Base-by-base conservation (phyloP, 2,888 invertebrate genomes). In the Erebia epiphron region DNA sequence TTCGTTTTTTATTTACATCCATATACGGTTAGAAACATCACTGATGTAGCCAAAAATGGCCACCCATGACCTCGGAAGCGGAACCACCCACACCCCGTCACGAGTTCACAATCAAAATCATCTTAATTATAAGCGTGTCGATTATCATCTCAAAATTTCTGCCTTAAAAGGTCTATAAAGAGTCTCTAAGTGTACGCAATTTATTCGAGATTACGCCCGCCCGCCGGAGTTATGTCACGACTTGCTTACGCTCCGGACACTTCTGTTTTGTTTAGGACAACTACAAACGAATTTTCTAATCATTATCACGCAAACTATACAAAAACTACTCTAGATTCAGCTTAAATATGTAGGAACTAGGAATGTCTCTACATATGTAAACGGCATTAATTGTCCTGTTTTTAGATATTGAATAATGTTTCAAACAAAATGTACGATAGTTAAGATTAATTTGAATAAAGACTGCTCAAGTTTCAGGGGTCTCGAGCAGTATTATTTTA, bases 51-150 rank as follows among this genome's bases (percentile, higher is more conserved):
- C 70, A 70, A 70, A 74, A 70, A 67, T 63, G 69, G 74, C 54
- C 67, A 88, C 90, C 89, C 85, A 82, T 83, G 84, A 85, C 85
- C 86, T 88, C 91, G 91, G 91, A 91, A 91, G 90, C 85, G 91
- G 90, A 90, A 88, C 90, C 91, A 86, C 92, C 92, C 90, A 92
- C 92, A 84, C 88, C 81, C 84, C 84, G 83, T 92, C 92, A 92
- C 92, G 92, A 91, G 79, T 76, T 75, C 46, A 75, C 84, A 89
- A 93, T 93, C 93, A 76, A 75, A 79, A 76, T 75, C 80, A 93
- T 93, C 93, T 93, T 93, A 92, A 93, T 93, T 93, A 91, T 91
- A 86, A 91, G 85, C 93, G 92, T 92, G 93, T 87, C 83, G 91
- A 92, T 92, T 90, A 91, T 91, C 91, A 92, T 92, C 93, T 92